Evolutionary conservation across 2,113 vertebrate genomes (phyloP).

Genomic region (Myiopsitta monachus): DNA sequence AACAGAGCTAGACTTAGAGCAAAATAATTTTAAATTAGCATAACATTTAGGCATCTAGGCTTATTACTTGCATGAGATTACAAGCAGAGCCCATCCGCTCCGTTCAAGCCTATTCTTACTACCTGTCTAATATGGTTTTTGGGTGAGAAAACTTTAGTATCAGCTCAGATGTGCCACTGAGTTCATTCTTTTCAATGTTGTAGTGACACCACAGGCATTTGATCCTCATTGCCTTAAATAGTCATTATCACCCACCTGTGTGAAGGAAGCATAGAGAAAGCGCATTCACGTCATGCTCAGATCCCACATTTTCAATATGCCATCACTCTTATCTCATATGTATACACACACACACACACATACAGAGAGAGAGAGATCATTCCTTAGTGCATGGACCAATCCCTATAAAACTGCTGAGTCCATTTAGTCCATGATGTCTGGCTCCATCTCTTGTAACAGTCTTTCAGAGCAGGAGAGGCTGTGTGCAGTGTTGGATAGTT

Average conservation of each 20-base stretch:
- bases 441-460: too few relatives aligned
- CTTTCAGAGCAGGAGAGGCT: too few relatives aligned
- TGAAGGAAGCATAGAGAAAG: neutral
- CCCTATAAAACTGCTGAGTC: too few relatives aligned
- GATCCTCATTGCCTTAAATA: neutral
- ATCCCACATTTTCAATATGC: too few relatives aligned
- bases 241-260: neutral
- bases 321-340: too few relatives aligned
- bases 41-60: accelerated
- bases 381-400: too few relatives aligned
- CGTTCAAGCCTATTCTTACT: accelerated
- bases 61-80: neutral
- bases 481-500: too few relatives aligned
- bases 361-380: too few relatives aligned
- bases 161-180: neutral
- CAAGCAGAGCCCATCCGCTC: accelerated
- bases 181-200: neutral
- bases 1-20: neutral
- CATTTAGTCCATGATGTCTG: too few relatives aligned
- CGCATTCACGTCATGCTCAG: accelerated
- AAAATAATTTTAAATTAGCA: neutral
- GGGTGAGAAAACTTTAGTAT: neutral
- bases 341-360: too few relatives aligned
- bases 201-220: neutral
- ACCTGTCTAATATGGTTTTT: neutral